These are phyloP conservation scores for Typhlomys cinereus DNA, from an alignment of 2,113 vertebrate species.

Conservation along the genomic window DNA sequence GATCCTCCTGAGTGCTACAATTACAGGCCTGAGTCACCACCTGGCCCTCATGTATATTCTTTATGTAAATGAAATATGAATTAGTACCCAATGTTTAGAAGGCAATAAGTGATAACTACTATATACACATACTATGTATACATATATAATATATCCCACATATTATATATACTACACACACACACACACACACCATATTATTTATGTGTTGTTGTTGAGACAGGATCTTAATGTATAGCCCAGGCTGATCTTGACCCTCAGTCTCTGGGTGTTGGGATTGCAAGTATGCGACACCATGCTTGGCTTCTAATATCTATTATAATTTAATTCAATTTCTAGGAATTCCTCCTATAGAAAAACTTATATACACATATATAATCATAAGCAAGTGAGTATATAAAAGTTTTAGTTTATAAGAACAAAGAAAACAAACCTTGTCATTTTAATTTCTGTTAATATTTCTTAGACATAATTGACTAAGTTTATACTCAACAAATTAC, in stretches of 20 bases:
- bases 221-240: not conserved
- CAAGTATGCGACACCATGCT: not conserved
- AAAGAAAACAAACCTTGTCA: not conserved
- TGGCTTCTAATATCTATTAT: not conserved
- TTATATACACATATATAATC: accelerated
- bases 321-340: conserved; percentile 29
- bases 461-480: conserved; percentile 21
- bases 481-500: conserved; percentile 17
- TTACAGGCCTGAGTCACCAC: too few species aligned
- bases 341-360: not conserved
- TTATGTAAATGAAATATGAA: conserved; percentile 20
- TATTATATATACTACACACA: not conserved
- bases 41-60: not conserved
- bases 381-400: not conserved
- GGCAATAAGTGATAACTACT: not conserved
- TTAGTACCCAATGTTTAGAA: not conserved
- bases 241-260: not conserved
- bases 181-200: too few species aligned
- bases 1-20: too few species aligned
- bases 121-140: not conserved
- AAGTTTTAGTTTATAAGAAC: conserved; percentile 8
- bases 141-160: not conserved
- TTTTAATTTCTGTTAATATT: conserved; percentile 15
- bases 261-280: not conserved
- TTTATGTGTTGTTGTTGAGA: not conserved